Conservation (phyloP, 2,113 vertebrate species). For the Gadus chalcogrammus region DNA sequence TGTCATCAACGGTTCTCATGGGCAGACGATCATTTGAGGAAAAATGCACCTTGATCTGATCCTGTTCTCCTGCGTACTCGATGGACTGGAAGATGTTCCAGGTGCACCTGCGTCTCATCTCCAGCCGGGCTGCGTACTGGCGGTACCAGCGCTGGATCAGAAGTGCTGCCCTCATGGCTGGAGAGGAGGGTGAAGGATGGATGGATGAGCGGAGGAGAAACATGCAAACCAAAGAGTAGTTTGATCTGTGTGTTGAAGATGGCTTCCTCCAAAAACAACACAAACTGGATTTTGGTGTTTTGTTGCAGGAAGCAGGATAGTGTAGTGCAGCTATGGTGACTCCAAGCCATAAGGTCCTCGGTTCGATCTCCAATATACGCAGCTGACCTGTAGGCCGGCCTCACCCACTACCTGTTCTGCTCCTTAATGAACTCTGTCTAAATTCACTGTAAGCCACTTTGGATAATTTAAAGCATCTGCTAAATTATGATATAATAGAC, state of each 20-base stretch:
- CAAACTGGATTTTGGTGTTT: background rate
- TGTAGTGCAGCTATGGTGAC: no score
- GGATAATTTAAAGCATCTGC: no score
- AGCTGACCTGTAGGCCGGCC: no score
- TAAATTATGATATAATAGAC: constrained; percentile 10
- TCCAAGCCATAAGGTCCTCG: no score
- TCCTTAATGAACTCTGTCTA: no score
- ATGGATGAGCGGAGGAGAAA: background rate
- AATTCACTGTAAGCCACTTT: no score
- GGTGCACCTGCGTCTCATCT: constrained; percentile 86
- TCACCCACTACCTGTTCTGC: no score
- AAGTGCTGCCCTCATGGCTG: constrained; percentile 84
- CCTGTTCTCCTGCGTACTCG: constrained; percentile 88
- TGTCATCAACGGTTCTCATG: no score
- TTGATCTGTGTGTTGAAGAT: background rate
- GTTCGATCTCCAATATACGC: no score
- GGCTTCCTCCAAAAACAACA: background rate
- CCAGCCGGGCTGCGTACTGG: constrained; percentile 81
- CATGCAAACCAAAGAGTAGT: background rate
- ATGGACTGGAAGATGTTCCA: constrained; percentile 96
- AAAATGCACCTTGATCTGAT: constrained; percentile 84
- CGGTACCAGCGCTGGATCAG: constrained; percentile 93
- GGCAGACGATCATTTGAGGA: no score
- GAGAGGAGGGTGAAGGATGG: background rate
- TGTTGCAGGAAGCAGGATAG: background rate